Conservation (phyloP, 2,888 invertebrate species). For the Andrena chrysosceles region DNA sequence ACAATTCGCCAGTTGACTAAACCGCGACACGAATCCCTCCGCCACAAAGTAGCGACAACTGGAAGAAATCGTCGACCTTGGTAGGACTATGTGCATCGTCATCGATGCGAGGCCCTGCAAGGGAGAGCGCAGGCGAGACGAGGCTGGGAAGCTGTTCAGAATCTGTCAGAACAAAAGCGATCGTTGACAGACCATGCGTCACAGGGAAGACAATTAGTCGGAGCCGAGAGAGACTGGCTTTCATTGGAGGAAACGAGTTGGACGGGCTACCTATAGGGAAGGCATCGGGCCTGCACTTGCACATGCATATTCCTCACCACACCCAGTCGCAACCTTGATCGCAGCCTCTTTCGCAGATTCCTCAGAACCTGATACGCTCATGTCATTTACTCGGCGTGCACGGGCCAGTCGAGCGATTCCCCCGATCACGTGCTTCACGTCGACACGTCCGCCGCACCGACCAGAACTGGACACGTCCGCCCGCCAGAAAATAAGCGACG, state of each 20-base stretch:
- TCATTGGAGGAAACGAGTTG: constrained; percentile 62
- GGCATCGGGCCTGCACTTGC: neutral
- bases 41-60: neutral
- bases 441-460: constrained; percentile 29
- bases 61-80: constrained; percentile 31
- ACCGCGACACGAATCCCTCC: neutral
- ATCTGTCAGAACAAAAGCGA: constrained; percentile 43
- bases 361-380: constrained; percentile 73
- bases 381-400: constrained; percentile 67
- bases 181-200: constrained; percentile 36
- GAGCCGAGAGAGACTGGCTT: constrained; percentile 52
- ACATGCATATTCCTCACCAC: constrained; percentile 59
- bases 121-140: constrained; percentile 15
- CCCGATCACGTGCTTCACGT: constrained; percentile 52
- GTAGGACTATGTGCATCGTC: constrained; percentile 2
- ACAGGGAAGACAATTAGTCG: constrained; percentile 51
- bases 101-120: neutral
- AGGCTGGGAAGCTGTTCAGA: constrained; percentile 3
- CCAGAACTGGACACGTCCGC: constrained; percentile 40
- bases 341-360: constrained; percentile 72
- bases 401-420: constrained; percentile 27
- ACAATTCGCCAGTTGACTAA: neutral
- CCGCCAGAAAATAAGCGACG: neutral
- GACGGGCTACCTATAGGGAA: constrained; percentile 36
- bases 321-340: constrained; percentile 73